These are phyloP conservation scores for Hemicentrotus pulcherrimus DNA, from an alignment of 35 echinoderm and acorn worm genomes.

Conservation along the genomic window DNA sequence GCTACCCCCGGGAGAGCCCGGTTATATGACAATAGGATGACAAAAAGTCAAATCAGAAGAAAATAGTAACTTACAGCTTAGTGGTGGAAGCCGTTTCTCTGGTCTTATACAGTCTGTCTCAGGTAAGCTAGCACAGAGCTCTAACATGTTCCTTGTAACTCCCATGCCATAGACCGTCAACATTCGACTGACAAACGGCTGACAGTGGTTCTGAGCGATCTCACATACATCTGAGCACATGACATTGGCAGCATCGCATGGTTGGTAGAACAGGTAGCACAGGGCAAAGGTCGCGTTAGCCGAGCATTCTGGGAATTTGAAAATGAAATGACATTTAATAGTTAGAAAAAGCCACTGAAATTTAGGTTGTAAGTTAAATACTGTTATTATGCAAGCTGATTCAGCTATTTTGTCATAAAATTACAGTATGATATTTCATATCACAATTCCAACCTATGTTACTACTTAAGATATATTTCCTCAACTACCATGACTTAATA, in stretches of 20 bases:
- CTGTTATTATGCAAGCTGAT: too few relatives aligned
- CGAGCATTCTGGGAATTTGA: neutral
- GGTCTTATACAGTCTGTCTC: neutral
- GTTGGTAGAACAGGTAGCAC: constrained; percentile 66
- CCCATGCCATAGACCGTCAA: neutral
- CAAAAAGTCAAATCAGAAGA: too few relatives aligned
- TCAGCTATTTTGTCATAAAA: too few relatives aligned
- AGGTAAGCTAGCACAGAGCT: constrained; percentile 36
- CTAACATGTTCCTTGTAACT: constrained; percentile 31
- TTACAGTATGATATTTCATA: too few relatives aligned
- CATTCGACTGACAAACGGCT: constrained; percentile 29
- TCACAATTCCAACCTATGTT: too few relatives aligned
- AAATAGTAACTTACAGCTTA: neutral
- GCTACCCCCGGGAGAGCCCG: too few relatives aligned
- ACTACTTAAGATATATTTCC: too few relatives aligned
- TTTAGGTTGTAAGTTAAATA: too few relatives aligned
- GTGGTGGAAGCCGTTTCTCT: neutral
- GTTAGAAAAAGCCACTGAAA: neutral
- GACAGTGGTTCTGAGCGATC: constrained; percentile 36
- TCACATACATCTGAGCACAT: constrained; percentile 54
- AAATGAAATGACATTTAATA: neutral
- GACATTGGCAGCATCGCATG: constrained; percentile 41
- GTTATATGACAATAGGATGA: too few relatives aligned
- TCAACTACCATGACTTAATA: too few relatives aligned
- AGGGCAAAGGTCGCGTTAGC: constrained; percentile 49